Base-by-base conservation (phyloP, 2,113 vertebrate species). In the Scolopax mira region DNA sequence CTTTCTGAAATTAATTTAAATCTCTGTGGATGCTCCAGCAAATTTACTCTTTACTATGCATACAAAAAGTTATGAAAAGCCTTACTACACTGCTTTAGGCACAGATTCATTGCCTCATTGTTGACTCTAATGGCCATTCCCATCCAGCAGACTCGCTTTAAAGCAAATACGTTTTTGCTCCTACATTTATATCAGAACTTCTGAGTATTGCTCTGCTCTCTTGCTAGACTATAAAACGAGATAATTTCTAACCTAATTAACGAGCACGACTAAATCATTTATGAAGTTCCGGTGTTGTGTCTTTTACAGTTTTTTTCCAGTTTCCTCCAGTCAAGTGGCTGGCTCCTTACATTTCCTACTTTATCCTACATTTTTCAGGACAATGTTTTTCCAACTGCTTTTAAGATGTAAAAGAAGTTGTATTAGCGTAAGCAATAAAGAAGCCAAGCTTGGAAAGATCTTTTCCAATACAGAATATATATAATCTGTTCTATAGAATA, bases 1-100 rank as follows among this genome's bases (percentile, higher is more conserved):
- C 97, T 97, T 98, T 98, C 97, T 97, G 97, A 98, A 98, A 98
- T 98, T 98, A 98, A 98, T 98, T 98, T 98, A 98, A 98, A 98
- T 97, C 98, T 98, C 98, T 96, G 91, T 41, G 98, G 98, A 98
- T 97, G 93, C 92, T 96, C 96, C 94, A 98, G 98, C 97, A 98
- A 97, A 98, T 98, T 98, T 97, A 97, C 97, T 96, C 97, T 98
- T 97, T 95, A 97, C 96, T 96, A 72, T 96, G 97, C 96, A 96
- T 89, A 96, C 94, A 83, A 84, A 97, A 98, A 98, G 93, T 98
- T 97, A 98, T 96, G 96, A 98, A 98, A 97, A 97, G 96, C 96
- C 97, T 97, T 98, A 97, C 89, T 95, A 72, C 80, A 81, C 94
- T 35, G 97, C 98, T 98, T 98, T 98, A 98, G 97, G 97, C 95